Evolutionary conservation across 2,888 invertebrate genomes (phyloP).

Genomic region (Drosophila affinis): DNA sequence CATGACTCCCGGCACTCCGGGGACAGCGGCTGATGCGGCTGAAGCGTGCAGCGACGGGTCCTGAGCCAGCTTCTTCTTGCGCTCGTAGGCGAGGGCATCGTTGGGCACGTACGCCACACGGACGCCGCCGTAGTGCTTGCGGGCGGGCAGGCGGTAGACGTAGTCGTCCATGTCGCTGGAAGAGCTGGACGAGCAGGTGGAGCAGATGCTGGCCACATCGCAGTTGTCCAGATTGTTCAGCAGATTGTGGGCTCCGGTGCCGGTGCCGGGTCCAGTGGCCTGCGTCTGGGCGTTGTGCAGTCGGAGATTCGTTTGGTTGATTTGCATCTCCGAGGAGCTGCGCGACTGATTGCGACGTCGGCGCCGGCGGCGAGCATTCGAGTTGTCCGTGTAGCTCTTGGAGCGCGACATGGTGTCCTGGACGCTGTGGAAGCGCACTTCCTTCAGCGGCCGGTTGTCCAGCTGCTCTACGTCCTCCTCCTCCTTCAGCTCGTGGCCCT

Average conservation of each 20-base stretch:
- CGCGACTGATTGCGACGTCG: constrained; percentile 82
- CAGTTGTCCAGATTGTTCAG: constrained; percentile 83
- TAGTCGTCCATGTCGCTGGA: constrained; percentile 94
- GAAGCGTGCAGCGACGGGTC: constrained; percentile 41
- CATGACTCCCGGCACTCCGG: constrained; percentile 61
- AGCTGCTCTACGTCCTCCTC: constrained; percentile 56
- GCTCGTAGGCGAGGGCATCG: constrained; percentile 93
- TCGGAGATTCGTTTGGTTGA: constrained; percentile 81
- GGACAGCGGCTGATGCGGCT: constrained; percentile 20
- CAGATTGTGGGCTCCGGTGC: constrained; percentile 53
- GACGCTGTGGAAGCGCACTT: constrained; percentile 82
- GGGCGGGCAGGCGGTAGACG: constrained; percentile 92
- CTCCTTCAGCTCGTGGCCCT: constrained; percentile 50
- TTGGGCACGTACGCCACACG: constrained; percentile 96
- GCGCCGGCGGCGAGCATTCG: constrained; percentile 81
- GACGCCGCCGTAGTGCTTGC: constrained; percentile 94
- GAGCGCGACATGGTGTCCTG: constrained; percentile 85
- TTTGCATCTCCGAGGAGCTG: constrained; percentile 83
- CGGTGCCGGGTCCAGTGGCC: constrained; percentile 44
- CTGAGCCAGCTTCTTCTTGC: constrained; percentile 86
- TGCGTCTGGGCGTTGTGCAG: constrained; percentile 81
- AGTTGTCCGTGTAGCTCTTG: constrained; percentile 85
- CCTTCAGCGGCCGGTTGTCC: constrained; percentile 77
- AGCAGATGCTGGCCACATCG: constrained; percentile 92
- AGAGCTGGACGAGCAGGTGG: constrained; percentile 94